Evolutionary conservation across 2,888 invertebrate species (phyloP).

Genomic region (Microctonus brassicae): DNA sequence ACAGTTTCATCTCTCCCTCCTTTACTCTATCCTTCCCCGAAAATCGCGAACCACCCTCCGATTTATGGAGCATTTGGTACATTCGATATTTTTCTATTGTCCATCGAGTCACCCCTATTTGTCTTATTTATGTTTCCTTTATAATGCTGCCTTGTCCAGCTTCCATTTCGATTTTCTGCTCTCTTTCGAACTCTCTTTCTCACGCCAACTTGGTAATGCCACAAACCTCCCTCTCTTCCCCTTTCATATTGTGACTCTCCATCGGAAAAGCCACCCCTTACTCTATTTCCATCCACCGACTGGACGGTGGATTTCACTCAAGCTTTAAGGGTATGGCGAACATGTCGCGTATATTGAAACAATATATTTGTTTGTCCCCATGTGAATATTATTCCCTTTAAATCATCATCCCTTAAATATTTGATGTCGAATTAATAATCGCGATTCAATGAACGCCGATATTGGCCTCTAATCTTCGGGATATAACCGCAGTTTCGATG

Average conservation of each 20-base stretch:
- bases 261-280: slow-evolving; percentile 27
- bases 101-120: slow-evolving; percentile 65
- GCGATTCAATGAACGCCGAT: slow-evolving; percentile 35
- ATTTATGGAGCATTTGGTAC: slow-evolving; percentile 69
- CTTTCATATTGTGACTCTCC: slow-evolving; percentile 33
- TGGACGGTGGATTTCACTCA: slow-evolving; percentile 55
- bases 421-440: slow-evolving; percentile 31
- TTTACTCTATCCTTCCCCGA: slow-evolving; percentile 20
- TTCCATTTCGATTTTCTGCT: slow-evolving; percentile 23
- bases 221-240: slow-evolving; percentile 31
- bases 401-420: slow-evolving; percentile 21
- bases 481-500: slow-evolving; percentile 18
- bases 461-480: slow-evolving; percentile 25
- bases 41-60: slow-evolving; percentile 50
- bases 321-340: slow-evolving; percentile 61
- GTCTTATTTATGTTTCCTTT: slow-evolving; percentile 70
- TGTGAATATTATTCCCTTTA: slow-evolving; percentile 39
- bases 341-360: slow-evolving; percentile 60
- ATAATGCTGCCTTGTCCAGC: slow-evolving; percentile 50
- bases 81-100: slow-evolving; percentile 69
- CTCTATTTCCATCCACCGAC: slow-evolving; percentile 23
- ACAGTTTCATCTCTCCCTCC: slow-evolving; percentile 32
- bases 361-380: slow-evolving; percentile 53
- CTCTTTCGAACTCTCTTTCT: background rate
- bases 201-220: background rate